These are phyloP conservation scores for Holothuria glaberrima DNA, from an alignment of 35 echinoderm and acorn worm species.

Conservation along the genomic window DNA sequence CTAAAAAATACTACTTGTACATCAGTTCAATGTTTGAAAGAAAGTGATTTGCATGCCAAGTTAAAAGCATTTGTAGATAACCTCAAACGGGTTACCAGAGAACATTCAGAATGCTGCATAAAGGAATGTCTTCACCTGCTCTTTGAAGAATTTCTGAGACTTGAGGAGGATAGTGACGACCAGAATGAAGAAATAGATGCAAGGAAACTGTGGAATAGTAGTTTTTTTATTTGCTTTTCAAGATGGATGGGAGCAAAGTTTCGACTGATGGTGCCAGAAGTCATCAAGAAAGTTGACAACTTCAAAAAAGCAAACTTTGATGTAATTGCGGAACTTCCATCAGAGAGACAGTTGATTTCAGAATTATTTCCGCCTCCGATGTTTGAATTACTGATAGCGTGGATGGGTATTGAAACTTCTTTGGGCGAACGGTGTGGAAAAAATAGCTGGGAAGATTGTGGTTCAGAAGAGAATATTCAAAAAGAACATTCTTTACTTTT, in stretches of 20 bases:
- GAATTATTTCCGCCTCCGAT: slow-evolving; percentile 38
- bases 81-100: not conserved
- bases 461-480: not conserved
- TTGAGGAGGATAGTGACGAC: not conserved
- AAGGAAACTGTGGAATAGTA: slow-evolving; percentile 20
- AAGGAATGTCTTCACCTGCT: not conserved
- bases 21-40: too few relatives aligned
- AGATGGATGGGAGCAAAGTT: slow-evolving; percentile 47
- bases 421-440: not conserved
- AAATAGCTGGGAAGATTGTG: not conserved
- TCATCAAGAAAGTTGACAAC: slow-evolving; percentile 30
- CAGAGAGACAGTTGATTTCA: slow-evolving; percentile 4
- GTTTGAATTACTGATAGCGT: slow-evolving; percentile 6
- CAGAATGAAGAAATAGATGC: not conserved
- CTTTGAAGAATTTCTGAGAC: not conserved
- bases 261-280: slow-evolving; percentile 21
- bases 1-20: not conserved
- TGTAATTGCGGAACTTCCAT: slow-evolving; percentile 21
- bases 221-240: not conserved
- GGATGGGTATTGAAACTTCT: not conserved
- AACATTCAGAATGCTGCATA: not conserved
- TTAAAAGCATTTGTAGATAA: not conserved
- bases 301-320: slow-evolving; percentile 40
- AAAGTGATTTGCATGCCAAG: too few relatives aligned
- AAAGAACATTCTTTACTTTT: slow-evolving; percentile 29